Conservation (phyloP, 2,888 invertebrate species). For the Laspeyria flexula region DNA sequence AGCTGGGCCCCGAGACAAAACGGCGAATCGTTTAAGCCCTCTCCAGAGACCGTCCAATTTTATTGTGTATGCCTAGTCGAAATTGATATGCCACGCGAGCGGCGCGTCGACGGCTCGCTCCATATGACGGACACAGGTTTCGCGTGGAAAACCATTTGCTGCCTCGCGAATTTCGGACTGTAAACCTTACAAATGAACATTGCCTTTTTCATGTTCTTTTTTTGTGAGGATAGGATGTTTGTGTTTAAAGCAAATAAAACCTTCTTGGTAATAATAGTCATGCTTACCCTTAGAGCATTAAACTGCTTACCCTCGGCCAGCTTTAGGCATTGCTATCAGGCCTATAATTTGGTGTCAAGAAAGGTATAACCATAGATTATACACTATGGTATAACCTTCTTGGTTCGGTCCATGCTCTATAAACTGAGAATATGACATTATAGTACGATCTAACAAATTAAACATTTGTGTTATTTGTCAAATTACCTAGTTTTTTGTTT, state of each 20-base stretch:
- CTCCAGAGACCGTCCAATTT: slow-evolving; percentile 85
- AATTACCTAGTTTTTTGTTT: not conserved
- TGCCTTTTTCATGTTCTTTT: slow-evolving; percentile 40
- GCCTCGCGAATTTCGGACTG: slow-evolving; percentile 54
- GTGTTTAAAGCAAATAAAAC: not conserved
- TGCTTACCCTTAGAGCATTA: too few relatives aligned
- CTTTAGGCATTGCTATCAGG: too few relatives aligned
- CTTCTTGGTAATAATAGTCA: too few relatives aligned
- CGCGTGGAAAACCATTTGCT: slow-evolving; percentile 59
- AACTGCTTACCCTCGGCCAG: too few relatives aligned
- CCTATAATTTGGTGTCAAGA: too few relatives aligned
- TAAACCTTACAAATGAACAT: slow-evolving; percentile 46
- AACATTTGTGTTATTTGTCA: not conserved
- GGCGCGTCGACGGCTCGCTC: slow-evolving; percentile 60
- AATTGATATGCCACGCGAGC: slow-evolving; percentile 84
- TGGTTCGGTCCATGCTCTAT: too few relatives aligned
- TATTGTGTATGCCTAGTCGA: slow-evolving; percentile 84
- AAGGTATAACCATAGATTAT: too few relatives aligned
- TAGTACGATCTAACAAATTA: not conserved
- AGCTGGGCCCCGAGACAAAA: slow-evolving; percentile 86
- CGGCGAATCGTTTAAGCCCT: slow-evolving; percentile 86
- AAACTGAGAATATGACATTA: too few relatives aligned
- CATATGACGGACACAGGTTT: slow-evolving; percentile 66
- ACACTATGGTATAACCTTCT: too few relatives aligned
- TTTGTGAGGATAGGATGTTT: slow-evolving; percentile 3